Base-by-base conservation (phyloP, 2,113 vertebrate genomes). In the Ascaphus truei region DNA sequence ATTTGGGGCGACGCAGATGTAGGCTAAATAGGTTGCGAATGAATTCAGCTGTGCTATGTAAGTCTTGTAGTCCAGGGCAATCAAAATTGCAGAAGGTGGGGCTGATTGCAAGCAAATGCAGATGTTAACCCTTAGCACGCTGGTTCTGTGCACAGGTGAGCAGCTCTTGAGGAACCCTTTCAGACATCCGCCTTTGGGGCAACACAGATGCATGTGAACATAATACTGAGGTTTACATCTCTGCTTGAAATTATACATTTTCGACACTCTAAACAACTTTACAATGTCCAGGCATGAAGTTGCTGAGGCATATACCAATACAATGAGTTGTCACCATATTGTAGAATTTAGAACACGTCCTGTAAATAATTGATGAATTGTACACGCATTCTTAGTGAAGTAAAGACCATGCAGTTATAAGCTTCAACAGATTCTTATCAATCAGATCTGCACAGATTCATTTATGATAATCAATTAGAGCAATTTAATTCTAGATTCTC, bases 381-480 rank as follows among this genome's bases (percentile, higher is more conserved):
- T 61, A 60, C 43, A 69, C 47, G 66, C 66, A 69, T 51, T 51
- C 43, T 52, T 61, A 52, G 67, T 61, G 57, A 29, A 52, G 57
- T 52, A 61, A 71, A 69, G 56, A 50, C 31, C 56, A 69, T 27
- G 45, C 56, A n/a, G 12, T 59, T 60, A 43, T 50, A 37, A 58
- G 66, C 56, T 51, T 60, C 57, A 61, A 41, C 67, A 39, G 59
- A 60, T 69, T 71, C 33, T 51, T 31, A 61, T 71, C 56, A 71
- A 71, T 71, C 67, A 71, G 67, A 71, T 71, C 56, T 52, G 33
- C 18, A 34, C 57, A 71, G 67, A 71, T 71, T 71, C 60, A 71
- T 71, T 71, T 71, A 71, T 71, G 67, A 61, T 71, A 61, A 71
- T 71, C 56, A 71, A 71, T 61, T 52, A 71, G 34, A 51, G 25